Evolutionary conservation across 2,797 vertebrate species (phyloP).

Genomic region (Pangasius djambal): DNA sequence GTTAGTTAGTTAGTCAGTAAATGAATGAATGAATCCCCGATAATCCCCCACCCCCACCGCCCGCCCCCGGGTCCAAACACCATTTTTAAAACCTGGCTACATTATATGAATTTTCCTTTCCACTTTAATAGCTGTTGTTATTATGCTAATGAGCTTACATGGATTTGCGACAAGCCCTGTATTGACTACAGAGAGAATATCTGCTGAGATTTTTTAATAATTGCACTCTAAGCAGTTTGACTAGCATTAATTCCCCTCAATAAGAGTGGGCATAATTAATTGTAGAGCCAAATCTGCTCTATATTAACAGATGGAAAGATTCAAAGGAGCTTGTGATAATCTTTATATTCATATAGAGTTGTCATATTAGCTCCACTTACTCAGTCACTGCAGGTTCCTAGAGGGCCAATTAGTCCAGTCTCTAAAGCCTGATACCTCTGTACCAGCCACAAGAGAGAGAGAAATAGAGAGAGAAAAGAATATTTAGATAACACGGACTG

Average conservation of each 20-base stretch:
- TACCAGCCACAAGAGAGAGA: conserved; percentile 68
- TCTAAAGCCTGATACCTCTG: conserved; percentile 69
- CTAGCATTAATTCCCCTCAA: not conserved
- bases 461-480: conserved; percentile 12
- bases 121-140: not conserved
- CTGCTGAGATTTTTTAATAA: not conserved
- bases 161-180: not conserved
- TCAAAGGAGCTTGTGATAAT: conserved; percentile 66
- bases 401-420: conserved; percentile 75
- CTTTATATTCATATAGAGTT: conserved; percentile 71
- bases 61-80: not conserved
- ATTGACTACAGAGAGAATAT: not conserved
- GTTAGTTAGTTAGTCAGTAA: not conserved
- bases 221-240: not conserved
- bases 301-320: conserved; percentile 9
- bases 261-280: conserved; percentile 7
- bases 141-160: not conserved
- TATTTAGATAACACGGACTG: not conserved
- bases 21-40: not conserved
- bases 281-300: not conserved
- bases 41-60: not conserved
- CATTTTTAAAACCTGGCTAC: not conserved
- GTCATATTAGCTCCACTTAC: conserved; percentile 67
- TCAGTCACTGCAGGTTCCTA: conserved; percentile 62
- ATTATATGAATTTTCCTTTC: not conserved